Conservation (phyloP, 2,113 vertebrate species). For the Podilymbus podiceps region DNA sequence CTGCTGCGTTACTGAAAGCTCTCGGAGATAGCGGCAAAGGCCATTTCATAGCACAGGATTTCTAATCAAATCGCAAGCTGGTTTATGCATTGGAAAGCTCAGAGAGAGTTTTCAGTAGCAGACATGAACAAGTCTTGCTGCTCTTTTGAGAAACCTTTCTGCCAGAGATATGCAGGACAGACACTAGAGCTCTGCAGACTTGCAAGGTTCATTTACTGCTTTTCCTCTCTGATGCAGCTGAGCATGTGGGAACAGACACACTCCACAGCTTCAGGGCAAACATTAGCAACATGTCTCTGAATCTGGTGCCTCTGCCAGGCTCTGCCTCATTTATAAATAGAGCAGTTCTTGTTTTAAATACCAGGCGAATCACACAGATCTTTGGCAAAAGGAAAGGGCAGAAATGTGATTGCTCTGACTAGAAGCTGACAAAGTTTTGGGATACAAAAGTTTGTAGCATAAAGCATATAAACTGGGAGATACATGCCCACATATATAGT, state of each 20-base stretch:
- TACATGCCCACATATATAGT: background rate
- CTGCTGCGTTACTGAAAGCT: background rate
- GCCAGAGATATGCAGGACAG: background rate
- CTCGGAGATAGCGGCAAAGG: background rate
- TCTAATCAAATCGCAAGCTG: background rate
- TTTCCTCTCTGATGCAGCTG: background rate
- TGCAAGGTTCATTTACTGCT: background rate
- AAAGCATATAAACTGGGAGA: background rate
- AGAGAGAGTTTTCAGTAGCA: background rate
- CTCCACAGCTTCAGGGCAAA: background rate
- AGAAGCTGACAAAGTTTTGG: background rate
- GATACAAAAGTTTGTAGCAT: background rate
- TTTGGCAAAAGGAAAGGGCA: background rate
- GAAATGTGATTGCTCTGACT: background rate
- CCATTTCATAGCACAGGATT: background rate
- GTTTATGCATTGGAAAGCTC: background rate
- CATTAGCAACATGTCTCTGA: background rate
- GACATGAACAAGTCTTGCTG: background rate
- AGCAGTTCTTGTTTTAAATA: background rate
- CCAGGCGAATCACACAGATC: background rate
- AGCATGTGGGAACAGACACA: background rate
- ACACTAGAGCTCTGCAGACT: background rate
- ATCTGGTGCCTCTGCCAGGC: background rate
- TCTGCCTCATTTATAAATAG: background rate
- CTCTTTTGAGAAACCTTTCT: background rate